Evolutionary conservation across 2,888 invertebrate species (phyloP).

Genomic region (Nycteola revayana): DNA sequence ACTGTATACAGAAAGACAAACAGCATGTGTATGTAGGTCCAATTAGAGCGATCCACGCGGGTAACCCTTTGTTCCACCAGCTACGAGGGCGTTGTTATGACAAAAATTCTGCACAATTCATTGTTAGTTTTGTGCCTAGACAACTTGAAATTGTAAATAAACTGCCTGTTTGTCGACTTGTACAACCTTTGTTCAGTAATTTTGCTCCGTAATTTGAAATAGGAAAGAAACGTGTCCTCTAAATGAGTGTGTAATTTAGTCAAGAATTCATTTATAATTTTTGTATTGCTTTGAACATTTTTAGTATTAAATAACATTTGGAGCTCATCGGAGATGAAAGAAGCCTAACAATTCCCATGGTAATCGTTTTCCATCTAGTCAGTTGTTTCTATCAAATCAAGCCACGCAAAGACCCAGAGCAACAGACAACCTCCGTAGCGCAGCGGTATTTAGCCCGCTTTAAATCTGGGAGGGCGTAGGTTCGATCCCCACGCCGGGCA

Average conservation of each 20-base stretch:
- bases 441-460: too few relatives aligned
- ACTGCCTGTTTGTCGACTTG: slow-evolving; percentile 9
- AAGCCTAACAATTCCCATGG: too few relatives aligned
- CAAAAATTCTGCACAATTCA: slow-evolving; percentile 30
- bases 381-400: too few relatives aligned
- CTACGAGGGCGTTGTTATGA: slow-evolving; percentile 28
- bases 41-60: slow-evolving; percentile 34
- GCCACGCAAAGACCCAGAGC: too few relatives aligned
- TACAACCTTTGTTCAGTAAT: slow-evolving; percentile 12
- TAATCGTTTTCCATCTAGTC: too few relatives aligned
- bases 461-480: too few relatives aligned
- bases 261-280: too few relatives aligned
- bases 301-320: too few relatives aligned
- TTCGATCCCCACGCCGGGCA: too few relatives aligned
- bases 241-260: slow-evolving; percentile 1
- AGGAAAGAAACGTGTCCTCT: slow-evolving; percentile 4
- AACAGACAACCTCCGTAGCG: too few relatives aligned
- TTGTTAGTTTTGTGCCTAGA: slow-evolving; percentile 26
- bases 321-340: too few relatives aligned
- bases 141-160: slow-evolving; percentile 13
- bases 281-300: too few relatives aligned
- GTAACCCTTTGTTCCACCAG: slow-evolving; percentile 28
- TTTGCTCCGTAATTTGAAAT: slow-evolving; percentile 8
- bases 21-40: slow-evolving; percentile 25
- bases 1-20: slow-evolving; percentile 15